Conservation (phyloP, 2,113 vertebrate genomes). For the Rhizomys pruinosus region DNA sequence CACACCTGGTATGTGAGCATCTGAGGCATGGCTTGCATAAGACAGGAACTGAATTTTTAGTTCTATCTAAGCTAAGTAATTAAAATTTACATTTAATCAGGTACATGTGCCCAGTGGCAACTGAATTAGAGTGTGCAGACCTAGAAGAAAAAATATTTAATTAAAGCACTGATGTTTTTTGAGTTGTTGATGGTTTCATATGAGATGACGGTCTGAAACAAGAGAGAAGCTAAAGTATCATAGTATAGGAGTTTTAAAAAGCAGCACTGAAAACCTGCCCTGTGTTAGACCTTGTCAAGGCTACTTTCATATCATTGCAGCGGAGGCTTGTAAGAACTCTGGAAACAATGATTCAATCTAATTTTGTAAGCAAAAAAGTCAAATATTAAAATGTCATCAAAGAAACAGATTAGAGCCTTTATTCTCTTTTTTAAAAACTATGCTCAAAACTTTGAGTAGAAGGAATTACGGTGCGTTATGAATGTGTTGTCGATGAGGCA, state of each 20-base stretch:
- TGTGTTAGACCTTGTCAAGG: background rate
- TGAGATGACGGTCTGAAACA: background rate
- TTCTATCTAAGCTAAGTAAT: background rate
- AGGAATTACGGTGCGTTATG: background rate
- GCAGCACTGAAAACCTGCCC: background rate
- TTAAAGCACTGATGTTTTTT: background rate
- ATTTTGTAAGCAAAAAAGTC: background rate
- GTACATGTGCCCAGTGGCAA: background rate
- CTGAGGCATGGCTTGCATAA: background rate
- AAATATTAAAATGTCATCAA: background rate
- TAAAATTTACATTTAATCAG: slow-evolving; percentile 3
- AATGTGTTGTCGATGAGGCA: background rate
- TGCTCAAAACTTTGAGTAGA: background rate
- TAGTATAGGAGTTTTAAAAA: background rate
- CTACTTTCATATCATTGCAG: background rate
- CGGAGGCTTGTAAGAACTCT: too few species aligned
- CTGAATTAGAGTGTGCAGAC: background rate
- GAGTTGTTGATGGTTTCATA: background rate
- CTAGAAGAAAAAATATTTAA: background rate
- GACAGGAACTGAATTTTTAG: background rate
- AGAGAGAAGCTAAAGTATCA: background rate
- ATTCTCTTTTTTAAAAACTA: background rate
- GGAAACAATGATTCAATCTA: background rate
- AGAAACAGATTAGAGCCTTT: background rate
- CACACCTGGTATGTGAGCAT: background rate